These are phyloP conservation scores for Capreolus pygargus DNA, from an alignment of 2,113 vertebrate species.

Conservation along the genomic window DNA sequence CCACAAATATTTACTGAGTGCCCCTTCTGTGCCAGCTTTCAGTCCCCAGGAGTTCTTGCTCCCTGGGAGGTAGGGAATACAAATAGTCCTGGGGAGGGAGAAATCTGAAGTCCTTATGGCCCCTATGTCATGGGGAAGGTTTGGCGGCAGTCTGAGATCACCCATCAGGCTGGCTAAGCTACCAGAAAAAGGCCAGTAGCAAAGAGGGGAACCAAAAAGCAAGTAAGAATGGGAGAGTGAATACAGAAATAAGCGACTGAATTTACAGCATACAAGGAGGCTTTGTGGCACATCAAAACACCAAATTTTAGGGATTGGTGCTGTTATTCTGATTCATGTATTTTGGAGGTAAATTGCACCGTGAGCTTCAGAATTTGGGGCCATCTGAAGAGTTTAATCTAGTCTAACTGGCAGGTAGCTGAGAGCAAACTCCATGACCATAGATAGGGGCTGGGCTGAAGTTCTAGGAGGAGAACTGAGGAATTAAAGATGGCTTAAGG, in stretches of 20 bases:
- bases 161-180: neutral
- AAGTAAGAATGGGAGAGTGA: neutral
- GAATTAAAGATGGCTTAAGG: neutral
- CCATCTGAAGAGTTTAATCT: neutral
- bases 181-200: neutral
- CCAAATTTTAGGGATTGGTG: neutral
- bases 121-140: neutral
- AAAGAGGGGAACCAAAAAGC: neutral
- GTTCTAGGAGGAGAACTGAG: neutral
- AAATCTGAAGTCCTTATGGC: neutral
- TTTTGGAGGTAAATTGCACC: neutral
- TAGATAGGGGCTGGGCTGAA: too few species aligned
- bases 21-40: neutral
- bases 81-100: neutral
- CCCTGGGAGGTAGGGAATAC: neutral
- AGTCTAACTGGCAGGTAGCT: neutral
- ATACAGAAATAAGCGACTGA: fast-evolving
- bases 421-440: neutral
- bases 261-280: neutral
- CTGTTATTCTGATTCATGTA: neutral
- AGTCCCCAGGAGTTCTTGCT: neutral
- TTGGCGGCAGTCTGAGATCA: neutral
- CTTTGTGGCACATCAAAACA: neutral
- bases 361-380: neutral
- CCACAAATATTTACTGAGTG: neutral